Base-by-base conservation (phyloP, 2,113 vertebrate species). In the Ctenodactylus gundi region DNA sequence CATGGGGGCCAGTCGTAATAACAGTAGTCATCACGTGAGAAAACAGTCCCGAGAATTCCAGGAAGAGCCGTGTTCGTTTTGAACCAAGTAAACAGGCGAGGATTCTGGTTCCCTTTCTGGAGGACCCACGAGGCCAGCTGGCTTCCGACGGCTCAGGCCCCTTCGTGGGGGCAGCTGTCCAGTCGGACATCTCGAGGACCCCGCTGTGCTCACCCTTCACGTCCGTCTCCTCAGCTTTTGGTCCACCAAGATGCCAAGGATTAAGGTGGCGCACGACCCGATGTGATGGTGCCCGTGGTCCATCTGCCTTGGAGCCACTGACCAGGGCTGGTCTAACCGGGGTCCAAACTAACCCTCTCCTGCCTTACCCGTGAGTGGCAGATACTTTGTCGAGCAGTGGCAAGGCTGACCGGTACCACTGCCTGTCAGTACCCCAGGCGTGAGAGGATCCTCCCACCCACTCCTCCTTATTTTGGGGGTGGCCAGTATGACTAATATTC, bases 161-260 rank as follows among this genome's bases (percentile, higher is more conserved):
- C 3, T 84, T 68, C 62, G 15, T 76, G 94, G 80, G 90, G 72
- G 84, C 90, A 44, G n/a, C n/a, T n/a, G 58, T 87, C 85, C 57
- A 93, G 94, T 53, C 76, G 95, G 95, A 83, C 90, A 90, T 80
- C 87, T 89, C 91, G 15, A 36, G 85, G 94, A 88, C 55, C 65
- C 94, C 46, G 60, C 77, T 62, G 96, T 64, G 75, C 93, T 96
- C 96, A 96, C 96, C 97, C 93, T 94, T 93, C 95, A 95, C 88
- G 88, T 95, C 97, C 97, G 96, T 96, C 95, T 97, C 86, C 84
- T 93, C 93, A 96, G 94, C 23, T 3, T 94, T 97, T 96, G 94
- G 93, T 97, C 93, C 31, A 70, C 93, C 97, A 95, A 85, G 96
- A 95, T 95, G 96, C 96, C 88, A 95, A 94, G 96, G 95, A 94